Conservation (phyloP, 2,113 vertebrate genomes). For the Tupaia tana region DNA sequence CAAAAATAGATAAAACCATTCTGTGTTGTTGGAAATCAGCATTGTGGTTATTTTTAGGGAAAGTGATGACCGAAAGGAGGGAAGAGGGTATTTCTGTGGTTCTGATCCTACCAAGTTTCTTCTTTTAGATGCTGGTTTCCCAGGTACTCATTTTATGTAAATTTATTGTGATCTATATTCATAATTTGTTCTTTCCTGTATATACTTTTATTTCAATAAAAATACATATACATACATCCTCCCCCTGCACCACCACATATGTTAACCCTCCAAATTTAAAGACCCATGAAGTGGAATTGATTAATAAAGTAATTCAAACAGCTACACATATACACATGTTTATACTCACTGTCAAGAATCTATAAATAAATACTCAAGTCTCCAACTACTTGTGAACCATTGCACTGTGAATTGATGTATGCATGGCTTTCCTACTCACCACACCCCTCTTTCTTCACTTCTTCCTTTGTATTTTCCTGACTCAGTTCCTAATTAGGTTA, state of each 20-base stretch:
- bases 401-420: not conserved
- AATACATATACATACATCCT: not conserved
- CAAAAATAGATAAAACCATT: not conserved
- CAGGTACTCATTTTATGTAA: not conserved
- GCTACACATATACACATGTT: not conserved
- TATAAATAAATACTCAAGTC: not conserved
- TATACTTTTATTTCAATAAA: not conserved
- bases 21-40: not conserved
- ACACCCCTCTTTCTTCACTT: not conserved
- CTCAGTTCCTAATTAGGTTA: not conserved
- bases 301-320: not conserved
- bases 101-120: not conserved
- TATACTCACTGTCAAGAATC: not conserved
- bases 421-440: not conserved
- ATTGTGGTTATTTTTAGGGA: not conserved
- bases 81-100: not conserved
- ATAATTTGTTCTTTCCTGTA: not conserved
- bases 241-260: not conserved
- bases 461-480: not conserved
- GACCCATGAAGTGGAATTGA: not conserved
- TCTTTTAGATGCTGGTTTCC: not conserved
- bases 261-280: not conserved
- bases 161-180: not conserved
- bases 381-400: not conserved
- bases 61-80: not conserved